Evolutionary conservation across 1,140 invertebrate species (phyloP).

Genomic region (Bombus balteatus): DNA sequence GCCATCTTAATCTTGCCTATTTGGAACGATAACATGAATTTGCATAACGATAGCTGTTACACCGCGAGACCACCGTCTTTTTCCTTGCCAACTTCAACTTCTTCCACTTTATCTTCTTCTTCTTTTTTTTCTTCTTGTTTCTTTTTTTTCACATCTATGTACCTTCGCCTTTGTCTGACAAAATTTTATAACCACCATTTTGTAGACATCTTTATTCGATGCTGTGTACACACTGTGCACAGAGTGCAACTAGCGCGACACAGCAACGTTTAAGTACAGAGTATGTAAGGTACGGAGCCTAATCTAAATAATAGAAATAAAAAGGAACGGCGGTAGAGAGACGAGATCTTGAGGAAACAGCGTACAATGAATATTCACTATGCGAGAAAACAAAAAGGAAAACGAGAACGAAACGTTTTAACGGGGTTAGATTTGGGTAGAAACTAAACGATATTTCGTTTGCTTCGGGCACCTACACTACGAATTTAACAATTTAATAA

Average conservation of each 20-base stretch:
- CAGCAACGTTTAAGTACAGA: background rate
- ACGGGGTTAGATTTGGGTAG: background rate
- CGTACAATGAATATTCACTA: background rate
- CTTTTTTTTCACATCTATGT: too few species aligned
- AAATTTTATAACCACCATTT: background rate
- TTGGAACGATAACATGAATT: constrained; percentile 5
- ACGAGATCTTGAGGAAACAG: background rate
- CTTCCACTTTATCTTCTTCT: too few species aligned
- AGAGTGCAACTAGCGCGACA: too few species aligned
- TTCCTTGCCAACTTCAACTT: background rate
- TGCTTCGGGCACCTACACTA: background rate
- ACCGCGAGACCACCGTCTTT: background rate
- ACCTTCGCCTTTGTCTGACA: background rate
- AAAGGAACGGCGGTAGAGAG: too few species aligned
- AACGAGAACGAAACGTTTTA: background rate
- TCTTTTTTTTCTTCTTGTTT: too few species aligned
- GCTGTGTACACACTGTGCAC: too few species aligned
- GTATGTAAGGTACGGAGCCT: background rate
- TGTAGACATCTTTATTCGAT: background rate
- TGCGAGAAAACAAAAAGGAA: background rate
- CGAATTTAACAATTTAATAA: background rate
- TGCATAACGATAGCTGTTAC: constrained; percentile 28
- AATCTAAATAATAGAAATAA: constrained; percentile 9
- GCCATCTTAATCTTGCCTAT: constrained; percentile 6
- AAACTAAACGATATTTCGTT: constrained; percentile 4